A percentile compares a stretch with the other conserved stretches of the same genome.
phyloP scores from a whole-genome alignment of 2,888 invertebrate genomes.

The Physocephala rufipes region DNA sequence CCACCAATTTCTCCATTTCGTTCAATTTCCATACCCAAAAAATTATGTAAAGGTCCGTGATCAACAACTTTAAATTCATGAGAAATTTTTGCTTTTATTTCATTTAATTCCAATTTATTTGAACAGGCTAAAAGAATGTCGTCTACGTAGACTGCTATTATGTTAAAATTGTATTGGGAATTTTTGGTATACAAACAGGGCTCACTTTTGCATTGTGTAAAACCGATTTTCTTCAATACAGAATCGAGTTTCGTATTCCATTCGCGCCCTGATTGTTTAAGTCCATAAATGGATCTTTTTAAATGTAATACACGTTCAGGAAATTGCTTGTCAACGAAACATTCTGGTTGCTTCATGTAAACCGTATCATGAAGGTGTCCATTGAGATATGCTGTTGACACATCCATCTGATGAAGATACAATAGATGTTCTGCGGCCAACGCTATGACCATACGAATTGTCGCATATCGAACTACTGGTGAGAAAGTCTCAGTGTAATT shows the following conservation, averaged over 20 bases:
- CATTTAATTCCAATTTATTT: constrained; percentile 12
- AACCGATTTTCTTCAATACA: constrained; percentile 37
- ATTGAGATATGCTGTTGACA: constrained; percentile 40
- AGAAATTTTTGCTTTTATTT: constrained; percentile 40
- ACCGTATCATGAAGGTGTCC: constrained; percentile 39
- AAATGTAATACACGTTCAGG: too few species aligned
- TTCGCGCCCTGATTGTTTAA: constrained; percentile 46
- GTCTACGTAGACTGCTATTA: constrained; percentile 43
- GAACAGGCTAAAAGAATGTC: constrained; percentile 40
- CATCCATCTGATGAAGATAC: constrained; percentile 39
- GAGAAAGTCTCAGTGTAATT: constrained; percentile 38
- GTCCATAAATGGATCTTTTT: constrained; percentile 38
- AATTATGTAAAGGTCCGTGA: too few species aligned
- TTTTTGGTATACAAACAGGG: too few species aligned
- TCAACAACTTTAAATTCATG: too few species aligned
- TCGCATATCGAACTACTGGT: constrained; percentile 30
- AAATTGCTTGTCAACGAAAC: constrained; percentile 9
- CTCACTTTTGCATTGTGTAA: constrained; percentile 33
- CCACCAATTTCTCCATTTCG: constrained; percentile 33
- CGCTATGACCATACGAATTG: constrained; percentile 28
- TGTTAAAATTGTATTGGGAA: constrained; percentile 33
- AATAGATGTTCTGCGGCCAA: constrained; percentile 36
- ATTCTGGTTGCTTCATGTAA: constrained; percentile 39
- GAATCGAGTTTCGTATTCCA: constrained; percentile 45
- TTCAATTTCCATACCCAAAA: too few species aligned